Conservation (phyloP, 2,113 vertebrate species). For the Tetrao urogallus region DNA sequence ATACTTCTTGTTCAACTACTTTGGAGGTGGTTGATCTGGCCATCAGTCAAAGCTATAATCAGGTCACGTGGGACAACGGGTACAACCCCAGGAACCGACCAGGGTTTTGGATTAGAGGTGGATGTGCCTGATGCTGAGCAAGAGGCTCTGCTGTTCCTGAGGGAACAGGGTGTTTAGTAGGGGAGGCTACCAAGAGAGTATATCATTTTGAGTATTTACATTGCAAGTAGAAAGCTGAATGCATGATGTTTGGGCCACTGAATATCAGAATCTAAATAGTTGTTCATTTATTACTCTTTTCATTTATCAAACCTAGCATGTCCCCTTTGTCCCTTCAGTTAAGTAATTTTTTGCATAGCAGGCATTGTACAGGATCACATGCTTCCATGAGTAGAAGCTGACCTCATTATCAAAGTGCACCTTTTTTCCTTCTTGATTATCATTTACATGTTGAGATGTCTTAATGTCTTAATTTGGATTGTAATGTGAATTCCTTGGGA, state of each 20-base stretch:
- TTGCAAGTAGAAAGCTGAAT: not conserved
- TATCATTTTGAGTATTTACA: not conserved
- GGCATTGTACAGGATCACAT: not conserved
- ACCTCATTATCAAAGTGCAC: not conserved
- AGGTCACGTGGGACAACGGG: not conserved
- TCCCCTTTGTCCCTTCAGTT: not conserved
- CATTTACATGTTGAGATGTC: not conserved
- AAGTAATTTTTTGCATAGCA: not conserved
- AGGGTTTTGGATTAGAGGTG: not conserved
- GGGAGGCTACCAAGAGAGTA: rapidly evolving
- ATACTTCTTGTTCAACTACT: constrained; percentile 19
- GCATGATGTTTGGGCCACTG: not conserved
- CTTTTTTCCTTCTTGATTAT: not conserved
- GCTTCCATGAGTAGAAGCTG: not conserved
- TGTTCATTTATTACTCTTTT: rapidly evolving
- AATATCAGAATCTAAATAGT: not conserved
- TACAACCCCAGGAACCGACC: not conserved
- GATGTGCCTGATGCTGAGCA: not conserved
- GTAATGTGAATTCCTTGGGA: not conserved
- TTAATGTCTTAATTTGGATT: not conserved
- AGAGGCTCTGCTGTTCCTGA: rapidly evolving
- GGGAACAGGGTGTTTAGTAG: not conserved
- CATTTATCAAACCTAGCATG: not conserved
- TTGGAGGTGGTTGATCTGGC: constrained; percentile 45
- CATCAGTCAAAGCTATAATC: not conserved